Evolutionary conservation across 2,888 invertebrate species (phyloP).

Genomic region (Phlogophora meticulosa): DNA sequence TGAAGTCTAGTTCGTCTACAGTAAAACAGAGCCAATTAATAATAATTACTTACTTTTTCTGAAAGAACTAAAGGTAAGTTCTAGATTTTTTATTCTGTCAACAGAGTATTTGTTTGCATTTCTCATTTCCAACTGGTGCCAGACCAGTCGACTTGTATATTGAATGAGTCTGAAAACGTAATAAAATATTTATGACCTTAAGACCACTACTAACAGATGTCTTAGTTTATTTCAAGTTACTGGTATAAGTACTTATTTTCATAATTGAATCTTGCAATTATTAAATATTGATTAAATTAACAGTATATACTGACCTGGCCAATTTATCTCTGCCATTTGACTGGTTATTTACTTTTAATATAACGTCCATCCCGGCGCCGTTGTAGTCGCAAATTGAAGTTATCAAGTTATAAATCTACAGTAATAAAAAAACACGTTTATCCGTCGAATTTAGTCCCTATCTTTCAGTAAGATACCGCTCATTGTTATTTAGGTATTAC

Average conservation of each 20-base stretch:
- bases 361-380: slow-evolving; percentile 81
- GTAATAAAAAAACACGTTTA: slow-evolving; percentile 13
- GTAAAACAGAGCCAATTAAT: slow-evolving; percentile 5
- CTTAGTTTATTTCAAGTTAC: not conserved
- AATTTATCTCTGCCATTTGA: slow-evolving; percentile 90
- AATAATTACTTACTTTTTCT: slow-evolving; percentile 94
- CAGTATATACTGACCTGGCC: slow-evolving; percentile 81
- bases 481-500: slow-evolving; percentile 13
- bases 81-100: slow-evolving; percentile 95
- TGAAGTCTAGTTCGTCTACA: not conserved
- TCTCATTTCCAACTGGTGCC: slow-evolving; percentile 94
- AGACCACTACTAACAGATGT: not conserved
- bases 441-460: slow-evolving; percentile 11
- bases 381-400: slow-evolving; percentile 4
- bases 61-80: slow-evolving; percentile 96
- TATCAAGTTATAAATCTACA: slow-evolving; percentile 11
- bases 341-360: slow-evolving; percentile 90
- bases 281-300: slow-evolving; percentile 44
- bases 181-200: not conserved
- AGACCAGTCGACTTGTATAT: slow-evolving; percentile 95
- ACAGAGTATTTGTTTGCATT: slow-evolving; percentile 92
- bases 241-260: too few relatives aligned
- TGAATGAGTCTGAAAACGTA: slow-evolving; percentile 93
- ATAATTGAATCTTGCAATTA: too few relatives aligned
- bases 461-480: slow-evolving; percentile 24